These are phyloP conservation scores for Pseudocheirus occidentalis DNA, from an alignment of 2,797 vertebrate species.

Conservation along the genomic window DNA sequence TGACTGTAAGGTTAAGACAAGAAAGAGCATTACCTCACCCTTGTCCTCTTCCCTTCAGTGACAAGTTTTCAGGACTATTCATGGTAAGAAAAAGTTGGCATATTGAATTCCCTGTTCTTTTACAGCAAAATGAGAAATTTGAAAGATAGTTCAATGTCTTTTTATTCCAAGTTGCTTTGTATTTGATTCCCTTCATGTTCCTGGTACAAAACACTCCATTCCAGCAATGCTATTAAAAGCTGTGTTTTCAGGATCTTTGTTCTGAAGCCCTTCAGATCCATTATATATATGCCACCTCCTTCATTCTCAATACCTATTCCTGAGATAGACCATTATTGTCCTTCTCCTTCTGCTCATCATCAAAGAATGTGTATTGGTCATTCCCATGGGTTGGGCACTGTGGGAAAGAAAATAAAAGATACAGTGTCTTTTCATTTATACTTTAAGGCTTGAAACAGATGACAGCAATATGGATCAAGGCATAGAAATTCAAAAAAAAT, in stretches of 20 bases:
- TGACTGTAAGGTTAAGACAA: background rate
- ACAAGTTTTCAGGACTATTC: conserved; percentile 26
- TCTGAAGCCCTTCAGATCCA: conserved; percentile 13
- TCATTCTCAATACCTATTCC: background rate
- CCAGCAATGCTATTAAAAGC: background rate
- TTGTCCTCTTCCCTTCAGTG: background rate
- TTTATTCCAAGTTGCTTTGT: conserved; percentile 1
- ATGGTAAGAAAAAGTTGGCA: background rate
- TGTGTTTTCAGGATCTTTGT: background rate
- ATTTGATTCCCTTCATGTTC: conserved; percentile 19
- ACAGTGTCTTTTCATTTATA: background rate
- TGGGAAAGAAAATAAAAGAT: conserved; percentile 1
- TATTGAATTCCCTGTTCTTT: conserved; percentile 6
- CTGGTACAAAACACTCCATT: background rate
- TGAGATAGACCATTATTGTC: conserved; percentile 3
- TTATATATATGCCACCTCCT: background rate
- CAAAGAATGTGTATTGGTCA: conserved; percentile 31
- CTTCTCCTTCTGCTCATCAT: conserved; percentile 1
- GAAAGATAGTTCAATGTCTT: background rate
- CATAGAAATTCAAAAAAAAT: conserved; percentile 24
- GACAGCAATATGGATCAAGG: conserved; percentile 3
- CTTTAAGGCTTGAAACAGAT: conserved; percentile 26
- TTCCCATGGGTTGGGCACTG: background rate
- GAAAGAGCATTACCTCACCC: background rate
- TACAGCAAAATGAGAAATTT: conserved; percentile 27